Evolutionary conservation across 2,113 vertebrate species (phyloP).

Genomic region (Oceanites oceanicus): DNA sequence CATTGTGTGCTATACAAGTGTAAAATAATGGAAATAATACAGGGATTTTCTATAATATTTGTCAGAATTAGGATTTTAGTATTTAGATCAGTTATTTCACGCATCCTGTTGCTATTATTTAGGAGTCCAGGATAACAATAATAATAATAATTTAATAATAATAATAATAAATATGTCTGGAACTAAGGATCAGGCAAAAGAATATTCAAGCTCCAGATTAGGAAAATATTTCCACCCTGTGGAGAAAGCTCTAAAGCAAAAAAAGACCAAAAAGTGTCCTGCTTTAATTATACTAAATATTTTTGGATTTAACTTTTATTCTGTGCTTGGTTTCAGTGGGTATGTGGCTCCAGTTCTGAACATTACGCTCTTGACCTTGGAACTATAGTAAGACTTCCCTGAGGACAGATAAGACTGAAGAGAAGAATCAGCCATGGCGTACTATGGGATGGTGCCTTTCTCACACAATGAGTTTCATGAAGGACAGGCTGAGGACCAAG

Average conservation of each 20-base stretch:
- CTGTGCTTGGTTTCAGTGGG: conserved; percentile 6
- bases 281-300: not conserved
- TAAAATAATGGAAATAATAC: not conserved
- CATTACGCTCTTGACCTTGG: not conserved
- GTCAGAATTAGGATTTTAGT: not conserved
- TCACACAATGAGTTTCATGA: not conserved
- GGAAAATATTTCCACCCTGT: not conserved
- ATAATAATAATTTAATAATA: not conserved
- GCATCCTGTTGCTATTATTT: not conserved
- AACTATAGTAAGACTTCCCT: not conserved
- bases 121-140: not conserved
- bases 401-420: not conserved
- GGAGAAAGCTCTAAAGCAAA: not conserved
- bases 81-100: not conserved
- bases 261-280: not conserved
- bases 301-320: not conserved
- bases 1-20: not conserved
- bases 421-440: not conserved
- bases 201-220: not conserved
- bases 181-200: not conserved
- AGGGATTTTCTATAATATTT: not conserved
- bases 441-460: not conserved
- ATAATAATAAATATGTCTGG: not conserved
- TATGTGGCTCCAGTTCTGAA: not conserved
- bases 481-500: not conserved